phyloP scores from a whole-genome alignment of 2,113 vertebrate species.

The Gnathonemus echidnorhynchus region DNA sequence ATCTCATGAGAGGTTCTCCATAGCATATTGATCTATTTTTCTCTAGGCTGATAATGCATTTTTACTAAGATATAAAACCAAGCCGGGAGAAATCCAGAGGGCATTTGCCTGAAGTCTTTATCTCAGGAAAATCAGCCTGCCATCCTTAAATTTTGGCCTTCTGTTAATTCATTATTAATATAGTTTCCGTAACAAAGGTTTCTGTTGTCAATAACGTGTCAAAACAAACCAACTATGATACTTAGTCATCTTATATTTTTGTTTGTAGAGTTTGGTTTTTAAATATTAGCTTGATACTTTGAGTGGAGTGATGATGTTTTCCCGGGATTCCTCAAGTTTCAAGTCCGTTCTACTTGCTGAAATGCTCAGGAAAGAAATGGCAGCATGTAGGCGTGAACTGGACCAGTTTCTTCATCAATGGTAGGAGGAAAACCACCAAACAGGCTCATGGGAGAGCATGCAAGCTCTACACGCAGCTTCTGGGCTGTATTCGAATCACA shows the following conservation, averaged over 20 bases:
- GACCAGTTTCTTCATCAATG: not conserved
- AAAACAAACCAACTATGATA: not conserved
- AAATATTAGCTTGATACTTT: not conserved
- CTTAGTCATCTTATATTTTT: not conserved
- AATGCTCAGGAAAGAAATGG: not conserved
- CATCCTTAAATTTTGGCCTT: not conserved
- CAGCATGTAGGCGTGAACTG: not conserved
- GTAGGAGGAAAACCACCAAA: not conserved
- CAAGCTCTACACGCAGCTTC: not conserved
- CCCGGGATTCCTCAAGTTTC: not conserved
- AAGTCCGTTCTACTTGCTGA: not conserved
- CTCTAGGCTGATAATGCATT: not conserved
- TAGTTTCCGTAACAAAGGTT: not conserved
- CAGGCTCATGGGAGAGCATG: not conserved
- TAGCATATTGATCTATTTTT: conserved; percentile 10
- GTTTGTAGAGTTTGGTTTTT: not conserved
- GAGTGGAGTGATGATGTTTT: not conserved
- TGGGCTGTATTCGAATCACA: not conserved
- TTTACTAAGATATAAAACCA: not conserved
- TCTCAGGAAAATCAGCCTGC: not conserved
- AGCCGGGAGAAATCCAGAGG: not conserved
- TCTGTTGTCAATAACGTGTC: not conserved
- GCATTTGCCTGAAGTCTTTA: not conserved
- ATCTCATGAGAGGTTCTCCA: conserved; percentile 2
- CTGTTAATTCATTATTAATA: not conserved